phyloP scores from a whole-genome alignment of 2,113 vertebrate genomes.

The Nestor notabilis region DNA sequence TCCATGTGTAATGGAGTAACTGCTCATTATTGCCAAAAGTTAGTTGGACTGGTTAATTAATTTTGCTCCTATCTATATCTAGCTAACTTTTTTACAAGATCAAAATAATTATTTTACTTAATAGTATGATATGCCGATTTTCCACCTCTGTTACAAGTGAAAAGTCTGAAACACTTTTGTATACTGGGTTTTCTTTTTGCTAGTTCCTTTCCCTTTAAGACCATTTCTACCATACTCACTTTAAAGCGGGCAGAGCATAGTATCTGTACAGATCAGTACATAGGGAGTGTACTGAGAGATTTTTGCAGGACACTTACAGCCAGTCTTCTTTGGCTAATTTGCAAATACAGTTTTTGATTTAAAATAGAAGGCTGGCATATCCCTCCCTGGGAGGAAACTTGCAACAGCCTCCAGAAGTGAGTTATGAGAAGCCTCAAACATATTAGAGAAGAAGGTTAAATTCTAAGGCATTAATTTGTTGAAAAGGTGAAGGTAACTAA shows the following conservation, averaged over 20 bases:
- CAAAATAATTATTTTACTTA: neutral
- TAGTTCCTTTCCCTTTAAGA: neutral
- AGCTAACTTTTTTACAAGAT: neutral
- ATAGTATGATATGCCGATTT: neutral
- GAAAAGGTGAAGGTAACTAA: conserved; percentile 67
- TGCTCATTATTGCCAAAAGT: neutral
- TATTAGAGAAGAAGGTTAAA: conserved; percentile 73
- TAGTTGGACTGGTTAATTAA: neutral
- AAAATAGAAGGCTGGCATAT: conserved; percentile 68
- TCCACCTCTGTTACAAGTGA: neutral
- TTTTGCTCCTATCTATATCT: neutral
- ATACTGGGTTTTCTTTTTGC: neutral
- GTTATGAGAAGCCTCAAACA: conserved; percentile 69
- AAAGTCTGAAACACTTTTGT: neutral
- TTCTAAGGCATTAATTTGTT: conserved; percentile 69
- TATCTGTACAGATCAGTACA: neutral
- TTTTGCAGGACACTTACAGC: conserved; percentile 55
- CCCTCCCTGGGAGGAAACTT: conserved; percentile 66
- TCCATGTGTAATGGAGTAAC: neutral
- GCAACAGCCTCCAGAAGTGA: conserved; percentile 49
- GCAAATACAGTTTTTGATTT: conserved; percentile 71
- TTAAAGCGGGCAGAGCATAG: conserved; percentile 42
- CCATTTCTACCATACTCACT: neutral
- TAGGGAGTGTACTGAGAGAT: conserved; percentile 47
- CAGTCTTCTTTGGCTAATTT: conserved; percentile 68